These are phyloP conservation scores for Sebastes itinus DNA, from an alignment of 2,797 vertebrate species.

Conservation along the genomic window DNA sequence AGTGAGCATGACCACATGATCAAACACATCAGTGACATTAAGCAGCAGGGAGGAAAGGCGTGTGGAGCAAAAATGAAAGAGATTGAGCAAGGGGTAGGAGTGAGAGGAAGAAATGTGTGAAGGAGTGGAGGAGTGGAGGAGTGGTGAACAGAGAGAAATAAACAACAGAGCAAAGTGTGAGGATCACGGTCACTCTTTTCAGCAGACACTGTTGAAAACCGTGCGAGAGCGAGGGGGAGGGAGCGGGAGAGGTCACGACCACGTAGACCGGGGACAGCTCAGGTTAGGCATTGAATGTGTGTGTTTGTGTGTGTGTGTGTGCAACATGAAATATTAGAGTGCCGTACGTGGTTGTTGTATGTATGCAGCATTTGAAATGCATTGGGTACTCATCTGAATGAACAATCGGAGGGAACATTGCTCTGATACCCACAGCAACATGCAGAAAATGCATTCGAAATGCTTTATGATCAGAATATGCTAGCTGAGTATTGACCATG, in stretches of 20 bases:
- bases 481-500: constrained; percentile 2
- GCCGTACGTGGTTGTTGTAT: constrained; percentile 3
- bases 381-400: constrained; percentile 41
- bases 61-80: constrained; percentile 47
- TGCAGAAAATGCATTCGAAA: constrained; percentile 62
- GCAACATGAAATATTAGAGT: background rate
- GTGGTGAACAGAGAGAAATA: constrained; percentile 78
- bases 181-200: constrained; percentile 72
- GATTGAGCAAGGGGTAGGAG: constrained; percentile 48
- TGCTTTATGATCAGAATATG: constrained; percentile 27
- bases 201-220: constrained; percentile 78
- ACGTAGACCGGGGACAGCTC: constrained; percentile 68
- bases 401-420: constrained; percentile 42
- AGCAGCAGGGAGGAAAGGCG: constrained; percentile 41
- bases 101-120: constrained; percentile 57
- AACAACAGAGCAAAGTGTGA: constrained; percentile 80
- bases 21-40: constrained; percentile 19
- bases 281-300: constrained; percentile 51
- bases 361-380: constrained; percentile 59
- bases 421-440: constrained; percentile 52
- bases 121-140: constrained; percentile 62
- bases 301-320: constrained; percentile 28
- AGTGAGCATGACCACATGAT: constrained; percentile 35
- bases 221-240: constrained; percentile 55
- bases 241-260: constrained; percentile 66